Percentiles rank a stretch among this genome's conserved stretches.
Evolutionary conservation across 1,140 invertebrate species (phyloP).

Genomic region (Andricus grossulariae): DNA sequence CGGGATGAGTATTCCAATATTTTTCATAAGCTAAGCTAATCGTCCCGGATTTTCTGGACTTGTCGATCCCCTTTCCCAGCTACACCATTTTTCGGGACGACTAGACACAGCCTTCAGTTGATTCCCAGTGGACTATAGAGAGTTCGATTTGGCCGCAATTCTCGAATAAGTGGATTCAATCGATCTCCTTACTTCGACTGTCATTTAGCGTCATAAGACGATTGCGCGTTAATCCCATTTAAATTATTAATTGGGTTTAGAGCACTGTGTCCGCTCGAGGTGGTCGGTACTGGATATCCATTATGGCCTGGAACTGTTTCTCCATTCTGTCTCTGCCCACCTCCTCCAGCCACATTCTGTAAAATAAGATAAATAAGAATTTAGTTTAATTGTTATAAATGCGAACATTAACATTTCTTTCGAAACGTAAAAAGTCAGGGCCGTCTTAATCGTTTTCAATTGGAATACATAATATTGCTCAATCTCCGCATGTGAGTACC

Average conservation of each 20-base stretch:
- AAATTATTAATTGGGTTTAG: conserved; percentile 73
- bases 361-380: conserved; percentile 44
- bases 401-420: too few species aligned
- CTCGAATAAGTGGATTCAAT: conserved; percentile 30
- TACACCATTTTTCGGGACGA: too few species aligned
- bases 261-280: conserved; percentile 65
- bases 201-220: conserved; percentile 74
- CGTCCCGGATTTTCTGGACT: too few species aligned
- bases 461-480: too few species aligned
- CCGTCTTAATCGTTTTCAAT: too few species aligned
- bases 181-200: conserved; percentile 68
- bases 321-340: conserved; percentile 68
- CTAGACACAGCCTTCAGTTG: too few species aligned
- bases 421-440: too few species aligned
- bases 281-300: conserved; percentile 70
- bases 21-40: too few species aligned
- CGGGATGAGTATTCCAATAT: too few species aligned
- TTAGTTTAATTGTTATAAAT: neutral
- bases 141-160: conserved; percentile 8
- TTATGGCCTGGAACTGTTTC: conserved; percentile 71
- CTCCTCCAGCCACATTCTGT: conserved; percentile 62
- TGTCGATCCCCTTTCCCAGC: too few species aligned
- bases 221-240: conserved; percentile 71
- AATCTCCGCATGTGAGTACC: too few species aligned
- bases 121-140: neutral